Base-by-base conservation (phyloP, 1,140 invertebrate species). In the Euglossa dilemma region DNA sequence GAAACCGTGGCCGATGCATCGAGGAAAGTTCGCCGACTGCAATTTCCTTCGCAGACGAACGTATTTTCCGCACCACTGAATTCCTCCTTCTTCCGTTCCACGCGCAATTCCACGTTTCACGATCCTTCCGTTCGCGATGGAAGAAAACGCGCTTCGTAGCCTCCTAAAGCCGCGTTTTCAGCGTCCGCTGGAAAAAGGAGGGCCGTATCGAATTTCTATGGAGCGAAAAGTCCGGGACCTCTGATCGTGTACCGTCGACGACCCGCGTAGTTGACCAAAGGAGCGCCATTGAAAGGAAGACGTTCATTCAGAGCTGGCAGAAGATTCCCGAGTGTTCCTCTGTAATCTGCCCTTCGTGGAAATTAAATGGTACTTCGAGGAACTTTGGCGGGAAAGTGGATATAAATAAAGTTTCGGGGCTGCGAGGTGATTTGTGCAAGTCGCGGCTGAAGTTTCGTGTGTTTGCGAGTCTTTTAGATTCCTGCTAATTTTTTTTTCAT, bases 21-120 rank as follows among this genome's bases (percentile, higher is more conserved):
- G 67, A 78, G 81, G 82, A 83, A 83, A 83, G 82, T 83, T 72
- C 20, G 20, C 66, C 45, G 81, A 25, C 66, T 78, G 67, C 82
- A 72, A 83, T 83, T 83, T 83, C 67, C 82, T 83, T 56, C 54
- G 56, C 59, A 72, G 67, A 83, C 76, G 82, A 83, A 70, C 82
- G 52, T 79, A 83, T 83, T 81, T 81, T 81, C 79, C 69, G 83
- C 83, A 43, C 70, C 67, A 82, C 83, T 80, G 78, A 75, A 28
- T 50, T 25, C 47, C 77, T 57, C 47, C 54, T 50, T 47, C 67
- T 45, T 14, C 45, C 57, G 14, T 47, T 45, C 54, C 28, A 23
- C 25, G 64, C 23, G 52, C 63, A 67, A 45, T 70, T 61, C 66
- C 52, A 50, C 64, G 54, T 70, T 70, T 63, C 74, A 69, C 64